Conservation (phyloP, 2,797 vertebrate genomes). For the Acanthiza pusilla region DNA sequence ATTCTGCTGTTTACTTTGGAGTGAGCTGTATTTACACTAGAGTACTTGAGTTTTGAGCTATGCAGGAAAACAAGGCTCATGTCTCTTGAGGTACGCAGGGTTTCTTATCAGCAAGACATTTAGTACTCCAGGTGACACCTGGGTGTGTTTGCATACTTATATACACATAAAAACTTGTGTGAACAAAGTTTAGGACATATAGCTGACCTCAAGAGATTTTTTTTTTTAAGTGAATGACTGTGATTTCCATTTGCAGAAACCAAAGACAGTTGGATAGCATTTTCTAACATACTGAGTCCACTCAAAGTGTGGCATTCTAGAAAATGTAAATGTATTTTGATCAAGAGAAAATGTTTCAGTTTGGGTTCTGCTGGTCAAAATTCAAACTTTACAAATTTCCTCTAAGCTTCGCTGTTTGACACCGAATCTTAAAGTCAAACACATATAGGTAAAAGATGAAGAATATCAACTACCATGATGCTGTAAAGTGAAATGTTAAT, state of each 20-base stretch:
- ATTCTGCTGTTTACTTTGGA: not conserved
- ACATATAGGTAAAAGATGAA: not conserved
- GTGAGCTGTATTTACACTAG: not conserved
- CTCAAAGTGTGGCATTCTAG: not conserved
- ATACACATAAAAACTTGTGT: not conserved
- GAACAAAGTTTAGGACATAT: not conserved
- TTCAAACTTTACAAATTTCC: not conserved
- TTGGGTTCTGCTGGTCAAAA: not conserved
- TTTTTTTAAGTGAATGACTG: not conserved
- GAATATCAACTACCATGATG: not conserved
- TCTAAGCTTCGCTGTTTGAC: not conserved
- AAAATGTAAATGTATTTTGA: not conserved
- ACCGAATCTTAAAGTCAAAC: not conserved
- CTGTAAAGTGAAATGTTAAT: not conserved
- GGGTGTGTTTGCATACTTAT: not conserved
- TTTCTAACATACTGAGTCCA: not conserved
- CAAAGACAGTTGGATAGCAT: not conserved
- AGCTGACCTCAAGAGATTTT: not conserved
- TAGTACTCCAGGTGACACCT: not conserved
- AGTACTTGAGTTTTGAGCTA: not conserved
- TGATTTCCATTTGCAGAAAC: not conserved
- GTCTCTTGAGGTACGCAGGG: not conserved
- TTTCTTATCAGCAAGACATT: not conserved
- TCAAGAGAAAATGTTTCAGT: not conserved
- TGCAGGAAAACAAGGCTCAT: not conserved